These are phyloP conservation scores for Saccopteryx leptura DNA, from an alignment of 2,113 vertebrate genomes.

Conservation along the genomic window DNA sequence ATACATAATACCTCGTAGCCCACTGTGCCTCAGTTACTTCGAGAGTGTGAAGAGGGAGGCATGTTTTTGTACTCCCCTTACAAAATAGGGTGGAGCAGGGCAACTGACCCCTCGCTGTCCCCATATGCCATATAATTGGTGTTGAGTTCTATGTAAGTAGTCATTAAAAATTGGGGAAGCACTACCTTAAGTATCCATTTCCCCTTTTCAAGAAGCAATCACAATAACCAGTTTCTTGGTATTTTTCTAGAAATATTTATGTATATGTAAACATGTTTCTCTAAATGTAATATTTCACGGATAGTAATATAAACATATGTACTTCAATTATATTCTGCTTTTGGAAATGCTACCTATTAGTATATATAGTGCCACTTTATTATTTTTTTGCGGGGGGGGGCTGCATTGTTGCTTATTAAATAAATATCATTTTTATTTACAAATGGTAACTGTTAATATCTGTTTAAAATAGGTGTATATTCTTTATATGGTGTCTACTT, in stretches of 20 bases:
- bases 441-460: neutral
- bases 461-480: conserved; percentile 14
- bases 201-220: neutral
- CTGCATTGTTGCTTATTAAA: conserved; percentile 7
- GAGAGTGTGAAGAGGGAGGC: neutral
- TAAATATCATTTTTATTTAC: neutral
- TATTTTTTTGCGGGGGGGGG: neutral
- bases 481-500: conserved; percentile 16
- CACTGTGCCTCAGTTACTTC: neutral
- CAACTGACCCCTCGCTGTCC: neutral
- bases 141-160: neutral
- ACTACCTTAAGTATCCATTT: neutral
- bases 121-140: neutral
- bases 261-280: neutral
- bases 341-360: neutral
- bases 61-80: neutral
- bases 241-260: neutral
- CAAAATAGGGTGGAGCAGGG: neutral
- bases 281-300: neutral
- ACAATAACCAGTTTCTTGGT: neutral
- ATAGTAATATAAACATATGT: neutral
- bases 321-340: neutral
- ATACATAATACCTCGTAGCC: neutral
- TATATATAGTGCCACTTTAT: neutral
- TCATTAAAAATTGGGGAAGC: neutral